Percentiles rank a stretch among this genome's conserved stretches.
phyloP scores from a whole-genome alignment of 2,888 invertebrate genomes.

The Junonia oenone region DNA sequence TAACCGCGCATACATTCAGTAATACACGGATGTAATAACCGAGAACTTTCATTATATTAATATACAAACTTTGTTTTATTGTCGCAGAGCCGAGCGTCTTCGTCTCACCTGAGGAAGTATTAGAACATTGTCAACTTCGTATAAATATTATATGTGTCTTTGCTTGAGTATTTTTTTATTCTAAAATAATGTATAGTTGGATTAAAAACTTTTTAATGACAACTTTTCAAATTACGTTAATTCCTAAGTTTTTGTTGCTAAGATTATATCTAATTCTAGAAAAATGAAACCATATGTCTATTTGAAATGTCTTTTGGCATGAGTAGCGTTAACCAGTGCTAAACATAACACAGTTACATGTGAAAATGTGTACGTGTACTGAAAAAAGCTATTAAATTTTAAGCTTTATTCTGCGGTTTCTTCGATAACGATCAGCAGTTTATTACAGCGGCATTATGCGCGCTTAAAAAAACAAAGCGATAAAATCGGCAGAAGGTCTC shows the following conservation, averaged over 20 bases:
- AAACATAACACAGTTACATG: not conserved
- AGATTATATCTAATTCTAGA: too few species aligned
- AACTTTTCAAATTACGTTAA: too few species aligned
- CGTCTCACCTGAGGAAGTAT: conserved; percentile 2
- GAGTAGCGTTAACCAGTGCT: not conserved
- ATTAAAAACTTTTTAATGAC: too few species aligned
- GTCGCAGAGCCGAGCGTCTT: conserved; percentile 8
- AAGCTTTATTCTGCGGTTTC: conserved; percentile 11
- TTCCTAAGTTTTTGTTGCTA: too few species aligned
- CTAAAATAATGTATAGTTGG: too few species aligned
- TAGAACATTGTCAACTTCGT: not conserved
- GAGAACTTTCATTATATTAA: conserved; percentile 28
- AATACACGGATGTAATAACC: conserved; percentile 28
- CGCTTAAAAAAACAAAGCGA: conserved; percentile 15
- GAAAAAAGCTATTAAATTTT: conserved; percentile 10
- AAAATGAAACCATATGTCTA: too few species aligned
- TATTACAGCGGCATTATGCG: conserved; percentile 8
- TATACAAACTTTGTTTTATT: conserved; percentile 30
- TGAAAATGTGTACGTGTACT: not conserved
- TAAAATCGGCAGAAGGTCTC: conserved; percentile 35
- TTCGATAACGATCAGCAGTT: conserved; percentile 12
- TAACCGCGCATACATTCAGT: conserved; percentile 32
- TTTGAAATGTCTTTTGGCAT: not conserved
- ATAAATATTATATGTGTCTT: not conserved
- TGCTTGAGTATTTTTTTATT: too few species aligned